A percentile compares a stretch with the other conserved stretches of the same genome.
phyloP scores from a whole-genome alignment of 2,797 vertebrate species.

The Xerus rutilus region DNA sequence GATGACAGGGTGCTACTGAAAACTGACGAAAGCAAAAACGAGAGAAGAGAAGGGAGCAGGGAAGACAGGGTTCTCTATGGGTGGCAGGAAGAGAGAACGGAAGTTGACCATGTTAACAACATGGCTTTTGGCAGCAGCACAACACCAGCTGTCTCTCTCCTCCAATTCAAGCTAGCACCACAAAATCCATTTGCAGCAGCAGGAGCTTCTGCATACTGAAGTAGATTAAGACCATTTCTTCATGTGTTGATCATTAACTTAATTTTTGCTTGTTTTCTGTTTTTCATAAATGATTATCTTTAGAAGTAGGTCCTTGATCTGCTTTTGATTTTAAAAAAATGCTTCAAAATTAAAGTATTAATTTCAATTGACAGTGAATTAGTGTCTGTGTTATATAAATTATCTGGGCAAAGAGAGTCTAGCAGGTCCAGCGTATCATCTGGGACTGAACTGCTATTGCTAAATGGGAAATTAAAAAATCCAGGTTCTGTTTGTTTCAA shows the following conservation, averaged over 20 bases:
- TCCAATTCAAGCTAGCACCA: not conserved
- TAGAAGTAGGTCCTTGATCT: not conserved
- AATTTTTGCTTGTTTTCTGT: conserved; percentile 38
- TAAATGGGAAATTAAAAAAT: conserved; percentile 16
- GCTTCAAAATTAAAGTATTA: not conserved
- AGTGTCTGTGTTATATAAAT: not conserved
- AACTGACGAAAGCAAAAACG: not conserved
- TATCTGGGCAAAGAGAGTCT: not conserved
- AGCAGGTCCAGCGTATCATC: not conserved
- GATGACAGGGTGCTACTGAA: not conserved
- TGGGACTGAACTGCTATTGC: conserved; percentile 33
- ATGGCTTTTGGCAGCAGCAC: conserved; percentile 17
- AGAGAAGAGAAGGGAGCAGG: not conserved
- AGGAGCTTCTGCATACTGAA: not conserved
- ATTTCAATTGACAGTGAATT: not conserved
- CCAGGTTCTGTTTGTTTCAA: not conserved
- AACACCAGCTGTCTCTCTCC: conserved; percentile 25
- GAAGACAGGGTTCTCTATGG: not conserved
- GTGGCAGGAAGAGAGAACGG: not conserved
- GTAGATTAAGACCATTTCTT: not conserved
- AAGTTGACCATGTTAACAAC: not conserved
- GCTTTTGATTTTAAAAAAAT: not conserved
- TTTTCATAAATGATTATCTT: conserved; percentile 30
- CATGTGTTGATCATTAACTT: not conserved
- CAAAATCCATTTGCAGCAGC: not conserved